Base-by-base conservation (phyloP, 1,140 invertebrate genomes). In the Saccostrea cuccullata region DNA sequence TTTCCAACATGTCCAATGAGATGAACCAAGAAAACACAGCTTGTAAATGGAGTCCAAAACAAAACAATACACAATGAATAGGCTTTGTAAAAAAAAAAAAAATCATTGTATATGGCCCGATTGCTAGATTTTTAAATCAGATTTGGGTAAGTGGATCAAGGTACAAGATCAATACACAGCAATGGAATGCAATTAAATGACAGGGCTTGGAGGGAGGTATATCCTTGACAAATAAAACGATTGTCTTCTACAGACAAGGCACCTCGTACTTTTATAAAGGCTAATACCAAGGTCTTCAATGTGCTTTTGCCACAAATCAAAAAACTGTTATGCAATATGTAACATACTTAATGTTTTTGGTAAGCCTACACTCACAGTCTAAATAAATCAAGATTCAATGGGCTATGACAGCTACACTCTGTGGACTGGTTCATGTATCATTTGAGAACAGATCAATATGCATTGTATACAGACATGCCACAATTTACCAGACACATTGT, bases 401-500 rank as follows among this genome's bases (percentile, higher is more conserved):
- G 11, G 70, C 70, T 30, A 36, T 30, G 70, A 77, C 70, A 77
- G 70, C 70, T 26, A 26, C 26, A 36, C 70, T 77, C 15, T 15
- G 70, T 77, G 26, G 70, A 77, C 36, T 77, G 70, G 70, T 77
- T 77, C 30, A 77, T 30, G 70, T 77, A 77, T 77, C 70, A 77
- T 77, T 67, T 30, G 70, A 77, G 70, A 77, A 77, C 70, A 77
- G 26, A 77, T 77, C 70, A 77, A 77, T 77, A 77, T 77, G 70
- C 70, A 77, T 36, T 77, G 70, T 77, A 77, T 30, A 77, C 70
- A 30, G 70, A 77, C 70, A 77, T 77, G 70, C 70, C 70, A 77
- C 26, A 77, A 77, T 77, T 77, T 77, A 77, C 70, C 70, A 77
- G 70, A 77, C 70, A 77, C 70, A 77, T 77, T 77, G 70, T 77